phyloP scores from a whole-genome alignment of 2,797 vertebrate genomes.

The Bradypodion pumilum region DNA sequence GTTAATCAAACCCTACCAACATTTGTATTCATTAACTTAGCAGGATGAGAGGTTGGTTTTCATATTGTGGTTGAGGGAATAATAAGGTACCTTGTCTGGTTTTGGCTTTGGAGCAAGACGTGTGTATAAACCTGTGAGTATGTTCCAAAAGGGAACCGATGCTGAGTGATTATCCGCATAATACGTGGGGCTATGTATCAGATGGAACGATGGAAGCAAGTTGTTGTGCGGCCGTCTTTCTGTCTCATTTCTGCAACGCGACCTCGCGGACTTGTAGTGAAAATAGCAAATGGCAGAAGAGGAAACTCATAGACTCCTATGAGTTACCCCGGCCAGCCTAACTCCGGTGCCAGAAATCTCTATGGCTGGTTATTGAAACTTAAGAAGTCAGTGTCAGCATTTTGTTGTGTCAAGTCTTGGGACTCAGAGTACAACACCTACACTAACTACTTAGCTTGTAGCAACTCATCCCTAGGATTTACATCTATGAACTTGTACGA shows the following conservation, averaged over 20 bases:
- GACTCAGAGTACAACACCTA: no score
- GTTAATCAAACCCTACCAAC: not conserved
- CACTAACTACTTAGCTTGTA: no score
- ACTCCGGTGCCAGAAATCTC: no score
- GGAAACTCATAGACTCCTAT: no score
- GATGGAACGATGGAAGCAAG: not conserved
- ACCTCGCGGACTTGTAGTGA: not conserved
- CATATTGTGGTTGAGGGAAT: not conserved
- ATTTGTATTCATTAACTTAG: not conserved
- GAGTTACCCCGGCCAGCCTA: no score
- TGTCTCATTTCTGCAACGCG: not conserved
- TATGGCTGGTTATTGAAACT: no score
- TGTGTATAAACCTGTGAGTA: not conserved
- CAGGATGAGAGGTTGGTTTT: not conserved
- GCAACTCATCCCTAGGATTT: no score
- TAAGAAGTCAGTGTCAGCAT: no score
- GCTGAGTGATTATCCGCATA: not conserved
- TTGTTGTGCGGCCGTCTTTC: not conserved
- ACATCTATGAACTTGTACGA: no score
- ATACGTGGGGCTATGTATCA: no score
- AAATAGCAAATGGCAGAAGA: not conserved
- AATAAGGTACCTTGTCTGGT: not conserved
- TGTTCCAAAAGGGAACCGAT: not conserved
- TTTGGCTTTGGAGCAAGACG: not conserved
- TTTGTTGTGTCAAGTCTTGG: no score